phyloP scores from a whole-genome alignment of 2,797 vertebrate species.

The Anguilla marmorata region DNA sequence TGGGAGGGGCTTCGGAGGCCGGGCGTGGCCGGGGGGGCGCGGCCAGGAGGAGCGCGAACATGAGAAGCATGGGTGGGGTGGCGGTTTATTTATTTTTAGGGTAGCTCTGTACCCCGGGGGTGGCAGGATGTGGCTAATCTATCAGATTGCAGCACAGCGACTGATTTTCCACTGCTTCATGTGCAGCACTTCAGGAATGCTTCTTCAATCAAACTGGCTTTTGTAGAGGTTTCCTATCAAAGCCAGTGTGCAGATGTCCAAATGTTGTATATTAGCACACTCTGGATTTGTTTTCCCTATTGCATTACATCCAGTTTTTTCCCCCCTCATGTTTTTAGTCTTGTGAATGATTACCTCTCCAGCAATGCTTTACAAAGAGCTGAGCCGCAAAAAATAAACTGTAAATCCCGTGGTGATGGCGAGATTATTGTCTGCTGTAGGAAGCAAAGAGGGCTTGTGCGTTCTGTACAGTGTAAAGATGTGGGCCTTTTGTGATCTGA shows the following conservation, averaged over 20 bases:
- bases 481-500: constrained; percentile 43
- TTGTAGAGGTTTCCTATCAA: background rate
- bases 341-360: constrained; percentile 47
- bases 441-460: background rate
- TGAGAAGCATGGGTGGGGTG: background rate
- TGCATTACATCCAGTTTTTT: constrained; percentile 16
- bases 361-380: constrained; percentile 50
- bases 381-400: constrained; percentile 26
- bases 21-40: background rate
- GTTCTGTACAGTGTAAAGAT: background rate
- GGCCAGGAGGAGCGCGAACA: background rate
- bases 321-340: constrained; percentile 38
- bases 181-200: background rate
- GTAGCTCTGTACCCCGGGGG: background rate
- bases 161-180: background rate
- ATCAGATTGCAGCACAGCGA: background rate
- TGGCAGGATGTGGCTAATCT: background rate
- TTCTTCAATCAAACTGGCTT: background rate
- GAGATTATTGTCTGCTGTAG: background rate
- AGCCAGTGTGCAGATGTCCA: background rate
- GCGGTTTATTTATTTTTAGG: background rate
- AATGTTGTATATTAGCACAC: background rate
- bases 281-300: constrained; percentile 29
- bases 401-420: constrained; percentile 65
- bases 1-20: background rate